phyloP scores from a whole-genome alignment of 2,113 vertebrate species.

The Rhabdomys dilectus region DNA sequence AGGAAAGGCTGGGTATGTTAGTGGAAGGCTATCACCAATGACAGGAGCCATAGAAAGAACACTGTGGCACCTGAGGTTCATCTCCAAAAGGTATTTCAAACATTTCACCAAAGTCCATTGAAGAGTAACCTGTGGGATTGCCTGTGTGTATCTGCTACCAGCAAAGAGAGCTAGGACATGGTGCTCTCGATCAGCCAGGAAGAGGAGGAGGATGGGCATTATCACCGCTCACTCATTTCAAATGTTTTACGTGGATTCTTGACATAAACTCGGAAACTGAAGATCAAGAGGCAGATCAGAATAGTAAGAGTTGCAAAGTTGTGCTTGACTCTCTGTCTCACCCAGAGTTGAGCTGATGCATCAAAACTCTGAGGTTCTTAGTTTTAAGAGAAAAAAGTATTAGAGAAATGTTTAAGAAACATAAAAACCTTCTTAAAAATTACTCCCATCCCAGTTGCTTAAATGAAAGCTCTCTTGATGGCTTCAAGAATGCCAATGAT shows the following conservation, averaged over 20 bases:
- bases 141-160: background rate
- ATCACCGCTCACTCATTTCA: background rate
- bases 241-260: background rate
- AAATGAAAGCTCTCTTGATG: background rate
- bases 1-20: background rate
- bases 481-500: background rate
- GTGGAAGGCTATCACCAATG: background rate
- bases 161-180: background rate
- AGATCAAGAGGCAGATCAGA: background rate
- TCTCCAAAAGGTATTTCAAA: background rate
- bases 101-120: background rate
- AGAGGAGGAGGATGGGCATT: background rate
- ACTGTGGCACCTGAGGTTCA: background rate
- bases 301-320: background rate
- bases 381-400: conserved; percentile 28
- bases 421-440: conserved; percentile 51
- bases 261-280: background rate
- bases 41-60: background rate
- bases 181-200: background rate
- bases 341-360: background rate
- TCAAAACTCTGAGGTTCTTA: background rate
- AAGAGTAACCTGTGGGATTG: background rate
- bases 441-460: conserved; percentile 25
- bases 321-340: background rate
- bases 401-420: conserved; percentile 40